Evolutionary conservation across 2,113 vertebrate genomes (phyloP), one percentile per base, ranked within the genome.

Genomic region (Brachyistius frenatus): DNA sequence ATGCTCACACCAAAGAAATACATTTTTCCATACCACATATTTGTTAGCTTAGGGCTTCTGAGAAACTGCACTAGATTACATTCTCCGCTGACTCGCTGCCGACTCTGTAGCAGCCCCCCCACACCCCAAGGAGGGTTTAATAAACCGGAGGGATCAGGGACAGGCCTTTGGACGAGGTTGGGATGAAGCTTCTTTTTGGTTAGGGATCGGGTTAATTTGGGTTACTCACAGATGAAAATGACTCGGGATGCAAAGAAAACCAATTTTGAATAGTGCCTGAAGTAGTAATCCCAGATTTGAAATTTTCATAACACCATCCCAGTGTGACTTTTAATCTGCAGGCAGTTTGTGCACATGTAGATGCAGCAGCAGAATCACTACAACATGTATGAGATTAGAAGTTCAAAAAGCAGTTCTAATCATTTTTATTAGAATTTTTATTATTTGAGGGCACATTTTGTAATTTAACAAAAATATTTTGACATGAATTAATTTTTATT

Each of bases 161-260:
- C 68, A 80, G 71, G 73, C n/a, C 47, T 79, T 55, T 71, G 65
- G 73, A 74, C 58, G 31, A 44, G 76, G 75, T 5, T 57, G 56
- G 62, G 73, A 61, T 1, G 62, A 57, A 74, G 63, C 66, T 70
- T 57, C 30, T 50, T 76, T 76, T 78, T 66, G 73, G 76, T 71
- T 55, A 73, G 52, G 68, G 75, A 79, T 78, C 7, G 60, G 86
- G 83, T 90, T 88, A 82, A 90, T 89, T 81, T 86, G 73, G 86
- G 86, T 91, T 69, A 75, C 73, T 70, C 11, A 5, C 68, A 71
- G 50, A 87, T 84, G 62, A 84, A 87, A 86, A 87, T 2, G 35
- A 74, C 85, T 83, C 41, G 9, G 2, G 54, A 84, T 72, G 82
- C 67, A 84, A 77, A 78, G 78, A 80, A 85, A 90, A 84, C 73